A percentile compares a stretch with the other conserved stretches of the same genome.
These are phyloP conservation scores for Allophyes oxyacanthae DNA, from an alignment of 2,888 invertebrate species.

Conservation along the genomic window DNA sequence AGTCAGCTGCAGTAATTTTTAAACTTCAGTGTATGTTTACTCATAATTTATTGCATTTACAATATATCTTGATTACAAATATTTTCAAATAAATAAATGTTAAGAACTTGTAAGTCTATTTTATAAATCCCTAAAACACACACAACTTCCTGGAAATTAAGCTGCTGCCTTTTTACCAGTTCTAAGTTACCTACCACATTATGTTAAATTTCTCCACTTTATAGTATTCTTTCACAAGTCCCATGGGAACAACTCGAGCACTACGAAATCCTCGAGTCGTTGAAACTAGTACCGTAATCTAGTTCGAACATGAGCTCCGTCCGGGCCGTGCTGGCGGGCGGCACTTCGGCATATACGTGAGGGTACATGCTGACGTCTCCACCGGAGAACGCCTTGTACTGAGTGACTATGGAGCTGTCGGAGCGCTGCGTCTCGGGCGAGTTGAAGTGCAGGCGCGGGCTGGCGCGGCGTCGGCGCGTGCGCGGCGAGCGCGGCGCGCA, in stretches of 20 bases:
- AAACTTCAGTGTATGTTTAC: conserved; percentile 12
- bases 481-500: background rate
- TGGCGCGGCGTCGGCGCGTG: background rate
- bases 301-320: conserved; percentile 47
- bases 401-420: conserved; percentile 9
- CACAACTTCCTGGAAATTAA: no score
- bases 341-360: background rate
- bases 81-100: no score
- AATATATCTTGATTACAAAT: conserved; percentile 26
- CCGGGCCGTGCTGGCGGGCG: background rate
- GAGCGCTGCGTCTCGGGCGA: conserved; percentile 9
- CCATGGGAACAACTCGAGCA: no score
- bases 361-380: background rate
- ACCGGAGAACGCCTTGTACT: background rate
- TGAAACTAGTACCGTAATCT: conserved; percentile 31
- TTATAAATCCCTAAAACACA: no score
- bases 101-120: no score
- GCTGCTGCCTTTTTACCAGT: no score
- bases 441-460: background rate
- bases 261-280: conserved; percentile 7
- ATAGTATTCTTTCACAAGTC: no score
- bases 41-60: conserved; percentile 47
- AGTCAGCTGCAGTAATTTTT: background rate
- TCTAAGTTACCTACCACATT: no score
- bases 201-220: no score